phyloP scores from a whole-genome alignment of 2,113 vertebrate genomes.

The Brachypteracias leptosomus region DNA sequence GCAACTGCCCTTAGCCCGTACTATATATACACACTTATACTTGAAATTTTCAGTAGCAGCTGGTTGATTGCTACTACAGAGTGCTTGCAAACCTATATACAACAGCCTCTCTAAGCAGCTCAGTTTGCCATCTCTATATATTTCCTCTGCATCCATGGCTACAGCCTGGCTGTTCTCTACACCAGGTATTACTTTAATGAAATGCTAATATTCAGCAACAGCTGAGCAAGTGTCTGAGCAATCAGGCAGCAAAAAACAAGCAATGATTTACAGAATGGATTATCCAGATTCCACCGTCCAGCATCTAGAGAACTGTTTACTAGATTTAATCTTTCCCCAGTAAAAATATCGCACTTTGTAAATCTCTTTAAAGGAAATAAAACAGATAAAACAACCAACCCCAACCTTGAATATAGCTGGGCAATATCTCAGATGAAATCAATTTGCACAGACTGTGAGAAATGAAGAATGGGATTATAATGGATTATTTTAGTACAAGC shows the following conservation, averaged over 20 bases:
- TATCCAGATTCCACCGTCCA: background rate
- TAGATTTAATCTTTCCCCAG: background rate
- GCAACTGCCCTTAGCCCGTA: background rate
- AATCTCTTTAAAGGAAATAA: constrained; percentile 1
- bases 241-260: background rate
- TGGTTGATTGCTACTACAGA: background rate
- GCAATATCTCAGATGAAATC: background rate
- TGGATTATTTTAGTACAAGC: background rate
- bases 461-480: background rate
- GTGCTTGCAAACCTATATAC: background rate
- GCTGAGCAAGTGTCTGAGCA: background rate
- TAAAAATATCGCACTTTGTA: background rate
- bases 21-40: rapidly evolving
- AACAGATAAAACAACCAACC: background rate
- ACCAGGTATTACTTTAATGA: background rate
- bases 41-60: background rate
- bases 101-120: background rate
- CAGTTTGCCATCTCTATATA: background rate
- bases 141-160: background rate
- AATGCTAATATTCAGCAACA: background rate
- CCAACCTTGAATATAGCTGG: background rate
- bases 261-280: background rate
- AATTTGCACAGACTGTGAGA: background rate
- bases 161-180: background rate
- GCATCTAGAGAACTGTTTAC: background rate